Base-by-base conservation (phyloP, 2,113 vertebrate species). In the Gambusia affinis region DNA sequence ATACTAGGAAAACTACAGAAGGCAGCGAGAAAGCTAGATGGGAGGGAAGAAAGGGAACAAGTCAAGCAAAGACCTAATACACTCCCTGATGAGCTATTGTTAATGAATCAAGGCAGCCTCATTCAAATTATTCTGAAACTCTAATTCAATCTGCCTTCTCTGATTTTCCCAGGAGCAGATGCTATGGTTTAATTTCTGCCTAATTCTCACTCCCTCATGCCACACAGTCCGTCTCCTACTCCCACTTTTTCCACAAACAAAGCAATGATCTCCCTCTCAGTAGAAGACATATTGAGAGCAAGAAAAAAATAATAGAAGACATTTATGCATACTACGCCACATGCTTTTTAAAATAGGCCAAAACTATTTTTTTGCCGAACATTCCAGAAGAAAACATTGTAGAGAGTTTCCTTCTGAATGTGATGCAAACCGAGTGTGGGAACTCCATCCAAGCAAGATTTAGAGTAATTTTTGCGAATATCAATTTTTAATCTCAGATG, bases 51-150 rank as follows among this genome's bases (percentile, higher is more conserved):
- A 80, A 81, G 72, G 68, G 84, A 79, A 70, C 64, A 70, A 81
- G 37, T 84, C 74, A 86, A 82, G 72, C 64, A 29, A 70, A 85
- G 60, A 68, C 65, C 44, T 82, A 35, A 87, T 86, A 81, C 85
- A 86, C 74, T 60, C 78, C 89, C 85, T 88, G 85, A 91, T 86
- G 86, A 80, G 60, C 10, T 60, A 88, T 78, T 77, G 66, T 79
- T 81, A 78, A 88, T 91, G 83, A 88, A 90, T 85, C 84, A 84
- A 47, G 87, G 66, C 67, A 73, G 70, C 81, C 51, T 84, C 85
- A 91, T 91, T 92, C 89, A 91, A 91, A 88, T 82, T 79, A 92
- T 80, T 75, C 89, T 83, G 89, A 88, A 86, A 74, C 89, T 84
- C 82, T 91, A 90, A 92, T 91, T 92, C 75, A 93, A 93, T 93